Evolutionary conservation across 2,888 invertebrate species (phyloP).

Genomic region (Acrobeloides nanus): DNA sequence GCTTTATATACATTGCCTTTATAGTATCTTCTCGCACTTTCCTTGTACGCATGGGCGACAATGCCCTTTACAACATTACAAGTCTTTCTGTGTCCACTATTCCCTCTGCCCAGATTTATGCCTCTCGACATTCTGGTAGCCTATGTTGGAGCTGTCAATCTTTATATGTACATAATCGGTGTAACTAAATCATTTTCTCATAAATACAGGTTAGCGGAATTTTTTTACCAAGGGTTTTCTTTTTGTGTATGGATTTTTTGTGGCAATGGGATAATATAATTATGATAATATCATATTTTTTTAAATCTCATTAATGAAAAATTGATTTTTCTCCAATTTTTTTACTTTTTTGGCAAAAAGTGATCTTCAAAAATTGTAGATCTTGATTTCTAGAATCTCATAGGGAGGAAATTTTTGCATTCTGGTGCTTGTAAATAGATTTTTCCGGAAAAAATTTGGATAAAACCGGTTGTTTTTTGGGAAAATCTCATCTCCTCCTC

Average conservation of each 20-base stretch:
- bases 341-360: too few relatives aligned
- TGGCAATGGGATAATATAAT: not conserved
- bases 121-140: slow-evolving; percentile 77
- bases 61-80: slow-evolving; percentile 85
- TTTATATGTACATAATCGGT: slow-evolving; percentile 95
- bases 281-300: not conserved
- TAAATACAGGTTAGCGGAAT: slow-evolving; percentile 43
- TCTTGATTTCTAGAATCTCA: too few relatives aligned
- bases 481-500: too few relatives aligned
- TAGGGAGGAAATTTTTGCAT: too few relatives aligned
- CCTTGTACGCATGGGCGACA: slow-evolving; percentile 91
- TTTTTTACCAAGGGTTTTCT: not conserved
- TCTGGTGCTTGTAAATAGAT: too few relatives aligned
- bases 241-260: not conserved
- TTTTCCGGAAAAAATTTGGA: too few relatives aligned
- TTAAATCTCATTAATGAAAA: slow-evolving; percentile 1
- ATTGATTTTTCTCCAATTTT: too few relatives aligned
- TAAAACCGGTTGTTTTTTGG: too few relatives aligned
- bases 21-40: slow-evolving; percentile 74
- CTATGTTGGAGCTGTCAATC: slow-evolving; percentile 83
- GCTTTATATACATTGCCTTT: slow-evolving; percentile 46
- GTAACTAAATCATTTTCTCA: slow-evolving; percentile 88
- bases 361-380: too few relatives aligned
- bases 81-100: slow-evolving; percentile 56
- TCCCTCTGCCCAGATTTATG: slow-evolving; percentile 67